Conservation (phyloP, 2,888 invertebrate species). For the Patella caerulea region DNA sequence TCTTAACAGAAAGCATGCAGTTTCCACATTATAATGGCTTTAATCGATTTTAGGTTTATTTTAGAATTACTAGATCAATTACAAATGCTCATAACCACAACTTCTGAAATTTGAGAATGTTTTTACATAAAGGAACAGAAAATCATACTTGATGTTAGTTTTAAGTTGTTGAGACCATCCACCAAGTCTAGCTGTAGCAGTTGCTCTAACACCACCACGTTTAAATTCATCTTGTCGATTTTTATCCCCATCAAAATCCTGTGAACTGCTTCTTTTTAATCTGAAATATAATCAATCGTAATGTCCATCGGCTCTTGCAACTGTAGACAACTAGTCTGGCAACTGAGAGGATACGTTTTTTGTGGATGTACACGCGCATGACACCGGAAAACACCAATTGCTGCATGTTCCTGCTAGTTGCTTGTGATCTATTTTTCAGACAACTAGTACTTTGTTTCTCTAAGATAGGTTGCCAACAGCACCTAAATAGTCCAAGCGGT, state of each 20-base stretch:
- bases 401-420: no score
- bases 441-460: no score
- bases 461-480: no score
- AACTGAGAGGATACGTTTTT: neutral
- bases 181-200: conserved; percentile 79
- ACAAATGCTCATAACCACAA: no score
- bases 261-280: conserved; percentile 73
- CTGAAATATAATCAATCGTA: conserved; percentile 32
- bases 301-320: neutral
- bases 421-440: no score
- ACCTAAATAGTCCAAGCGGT: no score
- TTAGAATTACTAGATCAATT: no score
- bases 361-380: neutral
- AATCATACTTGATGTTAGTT: conserved; percentile 20
- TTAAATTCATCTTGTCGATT: conserved; percentile 74
- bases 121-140: neutral
- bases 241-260: conserved; percentile 67
- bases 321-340: no score
- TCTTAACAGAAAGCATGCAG: no score
- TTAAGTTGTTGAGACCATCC: conserved; percentile 75
- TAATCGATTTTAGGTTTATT: no score
- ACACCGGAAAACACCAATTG: neutral
- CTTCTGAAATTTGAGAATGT: no score
- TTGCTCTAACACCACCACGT: conserved; percentile 80
- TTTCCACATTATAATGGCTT: no score